Conservation (phyloP, 1,140 invertebrate species). For the Medauroidea extradentata region DNA sequence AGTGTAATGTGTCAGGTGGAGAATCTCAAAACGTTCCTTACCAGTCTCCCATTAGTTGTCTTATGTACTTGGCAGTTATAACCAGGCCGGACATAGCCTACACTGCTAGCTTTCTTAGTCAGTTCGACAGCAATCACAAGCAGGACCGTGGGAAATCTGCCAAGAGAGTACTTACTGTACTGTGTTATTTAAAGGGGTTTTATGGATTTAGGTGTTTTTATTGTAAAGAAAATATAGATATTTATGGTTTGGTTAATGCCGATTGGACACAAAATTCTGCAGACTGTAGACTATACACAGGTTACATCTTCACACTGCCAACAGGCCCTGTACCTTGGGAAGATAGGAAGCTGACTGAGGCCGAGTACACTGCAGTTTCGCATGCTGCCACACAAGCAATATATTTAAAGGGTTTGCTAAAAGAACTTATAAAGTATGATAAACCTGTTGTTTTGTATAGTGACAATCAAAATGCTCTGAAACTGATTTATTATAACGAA, state of each 20-base stretch:
- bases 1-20: conserved; percentile 6
- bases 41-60: conserved; percentile 31
- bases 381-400: conserved; percentile 40
- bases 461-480: no score
- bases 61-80: conserved; percentile 42
- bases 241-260: conserved; percentile 26
- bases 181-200: conserved; percentile 43
- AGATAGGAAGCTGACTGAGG: conserved; percentile 48
- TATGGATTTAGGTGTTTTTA: conserved; percentile 20
- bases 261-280: conserved; percentile 29
- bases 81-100: conserved; percentile 47
- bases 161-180: conserved; percentile 42
- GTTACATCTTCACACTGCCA: conserved; percentile 32
- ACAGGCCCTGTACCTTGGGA: conserved; percentile 48
- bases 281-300: conserved; percentile 32
- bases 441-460: conserved; percentile 22
- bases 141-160: conserved; percentile 39
- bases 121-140: conserved; percentile 40
- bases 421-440: conserved; percentile 4
- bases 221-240: conserved; percentile 16
- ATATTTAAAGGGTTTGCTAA: conserved; percentile 29
- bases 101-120: conserved; percentile 42
- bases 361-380: conserved; percentile 42
- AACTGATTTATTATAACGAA: no score
- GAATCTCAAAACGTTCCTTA: conserved; percentile 23